Base-by-base conservation (phyloP, 2,113 vertebrate species). In the Platycercus adscitus region DNA sequence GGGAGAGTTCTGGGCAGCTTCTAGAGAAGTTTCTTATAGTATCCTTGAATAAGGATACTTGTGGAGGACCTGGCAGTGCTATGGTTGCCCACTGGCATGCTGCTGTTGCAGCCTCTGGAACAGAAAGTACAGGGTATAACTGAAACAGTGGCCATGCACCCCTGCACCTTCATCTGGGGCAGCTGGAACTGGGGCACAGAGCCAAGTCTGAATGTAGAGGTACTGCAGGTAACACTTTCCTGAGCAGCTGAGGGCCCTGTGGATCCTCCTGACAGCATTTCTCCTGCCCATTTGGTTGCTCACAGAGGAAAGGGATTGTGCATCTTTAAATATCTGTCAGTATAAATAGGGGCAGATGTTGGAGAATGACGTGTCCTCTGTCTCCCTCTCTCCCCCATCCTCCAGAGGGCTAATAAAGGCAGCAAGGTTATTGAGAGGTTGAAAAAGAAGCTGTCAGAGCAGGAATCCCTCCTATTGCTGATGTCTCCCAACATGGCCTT, bases 401-500 rank as follows among this genome's bases (percentile, higher is more conserved):
- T 93, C 11, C 97, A 99, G 99, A 99, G 98, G 87, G 99, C 99
- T 6, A 99, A 99, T 91, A 99, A 99, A 95, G 99, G 98, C 91
- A 98, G 98, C 91, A 99, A 99, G 53, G 98, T 96, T 70, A 97
- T 99, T 2, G 99, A 99, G 96, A 98, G 99, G 37, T 97, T 99
- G 96, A 99, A 98, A 97, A 99, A 99, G 98, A 99, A 99, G 96
- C 97, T 99, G 11, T 98, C 98, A 0, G 99, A 99, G 70, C 99
- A 99, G 94, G 99, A 99, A 79, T 99, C 99, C 1, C 96, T 99
- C 93, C 98, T 99, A 3, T 98, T 99, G 35, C 98, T 99, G 81
- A 99, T 99, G 98, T 99, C 99, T 8, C 99, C 99, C 50, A 99
- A 97, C 97, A 99, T 99, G 98, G 99, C 99, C 11, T 99, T 99